A percentile compares a stretch with the other conserved stretches of the same genome.
These are phyloP conservation scores for Silvanus unidentatus DNA, from an alignment of 2,888 invertebrate genomes.

Conservation along the genomic window DNA sequence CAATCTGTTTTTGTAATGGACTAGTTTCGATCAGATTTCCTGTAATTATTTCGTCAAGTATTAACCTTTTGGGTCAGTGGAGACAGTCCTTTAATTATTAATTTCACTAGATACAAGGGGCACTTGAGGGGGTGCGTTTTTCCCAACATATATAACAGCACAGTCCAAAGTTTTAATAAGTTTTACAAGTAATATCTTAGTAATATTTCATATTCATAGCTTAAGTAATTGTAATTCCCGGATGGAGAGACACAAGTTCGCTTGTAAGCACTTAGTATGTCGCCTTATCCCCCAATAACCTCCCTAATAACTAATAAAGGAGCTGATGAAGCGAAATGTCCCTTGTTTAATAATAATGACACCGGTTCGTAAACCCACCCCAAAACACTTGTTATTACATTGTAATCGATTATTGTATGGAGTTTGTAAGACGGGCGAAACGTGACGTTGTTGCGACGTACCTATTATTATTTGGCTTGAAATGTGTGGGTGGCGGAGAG, in stretches of 20 bases:
- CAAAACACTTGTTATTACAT: conserved; percentile 35
- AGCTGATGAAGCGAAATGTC: conserved; percentile 44
- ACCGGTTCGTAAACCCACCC: not conserved
- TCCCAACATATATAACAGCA: too few species aligned
- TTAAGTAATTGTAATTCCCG: conserved; percentile 21
- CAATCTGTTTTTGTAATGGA: conserved; percentile 11
- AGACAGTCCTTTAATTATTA: too few species aligned
- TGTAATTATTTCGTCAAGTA: too few species aligned
- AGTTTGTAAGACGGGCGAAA: conserved; percentile 22
- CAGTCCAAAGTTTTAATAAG: conserved; percentile 27
- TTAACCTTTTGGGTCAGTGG: too few species aligned
- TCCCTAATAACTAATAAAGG: conserved; percentile 42
- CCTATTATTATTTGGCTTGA: not conserved
- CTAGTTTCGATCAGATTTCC: too few species aligned
- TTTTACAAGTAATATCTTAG: conserved; percentile 17
- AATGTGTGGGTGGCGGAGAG: not conserved
- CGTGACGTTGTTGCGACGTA: not conserved
- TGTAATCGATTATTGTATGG: conserved; percentile 28
- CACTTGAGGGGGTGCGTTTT: not conserved
- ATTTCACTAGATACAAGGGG: not conserved
- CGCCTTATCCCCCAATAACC: conserved; percentile 33
- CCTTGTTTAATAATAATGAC: conserved; percentile 38
- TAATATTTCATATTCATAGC: conserved; percentile 29
- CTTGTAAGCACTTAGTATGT: conserved; percentile 26
- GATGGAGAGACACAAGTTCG: conserved; percentile 18